A percentile compares a stretch with the other conserved stretches of the same genome.
These are phyloP conservation scores for Drosophila virilis DNA, from an alignment of 1,140 invertebrate genomes.

Conservation along the genomic window DNA sequence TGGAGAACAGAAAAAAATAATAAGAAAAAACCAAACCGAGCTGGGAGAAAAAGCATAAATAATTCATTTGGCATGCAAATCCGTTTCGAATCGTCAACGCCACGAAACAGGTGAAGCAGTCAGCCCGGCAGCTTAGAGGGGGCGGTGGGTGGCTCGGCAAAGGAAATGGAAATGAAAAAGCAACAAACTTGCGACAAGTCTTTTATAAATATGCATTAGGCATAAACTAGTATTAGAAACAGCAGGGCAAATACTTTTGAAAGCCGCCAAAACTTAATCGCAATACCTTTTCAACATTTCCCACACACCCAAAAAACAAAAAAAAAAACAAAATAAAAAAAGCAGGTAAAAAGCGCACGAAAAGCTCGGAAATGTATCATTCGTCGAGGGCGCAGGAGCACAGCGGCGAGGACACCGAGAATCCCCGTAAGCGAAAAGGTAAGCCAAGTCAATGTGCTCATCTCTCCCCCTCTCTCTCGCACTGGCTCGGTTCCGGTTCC, in stretches of 20 bases:
- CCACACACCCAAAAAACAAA: background rate
- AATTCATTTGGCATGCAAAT: slow-evolving; percentile 82
- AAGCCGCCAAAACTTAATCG: slow-evolving; percentile 41
- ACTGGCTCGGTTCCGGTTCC: too few species aligned
- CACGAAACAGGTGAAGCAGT: slow-evolving; percentile 54
- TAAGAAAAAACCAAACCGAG: slow-evolving; percentile 6
- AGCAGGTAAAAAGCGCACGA: slow-evolving; percentile 80
- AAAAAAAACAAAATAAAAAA: slow-evolving; percentile 17
- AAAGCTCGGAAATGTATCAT: slow-evolving; percentile 82
- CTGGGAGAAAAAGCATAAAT: slow-evolving; percentile 65
- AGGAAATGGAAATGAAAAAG: slow-evolving; percentile 48
- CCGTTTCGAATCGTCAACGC: slow-evolving; percentile 79
- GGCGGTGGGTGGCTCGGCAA: background rate
- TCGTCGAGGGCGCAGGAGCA: slow-evolving; percentile 74
- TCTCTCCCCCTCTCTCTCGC: slow-evolving; percentile 2
- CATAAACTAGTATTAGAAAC: slow-evolving; percentile 34
- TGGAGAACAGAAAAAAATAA: slow-evolving; percentile 21
- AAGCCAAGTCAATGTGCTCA: slow-evolving; percentile 52
- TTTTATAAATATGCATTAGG: slow-evolving; percentile 73
- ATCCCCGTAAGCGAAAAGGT: slow-evolving; percentile 83
- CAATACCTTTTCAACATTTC: slow-evolving; percentile 58
- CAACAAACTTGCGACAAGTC: slow-evolving; percentile 57
- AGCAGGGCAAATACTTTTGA: slow-evolving; percentile 40
- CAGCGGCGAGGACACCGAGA: slow-evolving; percentile 77
- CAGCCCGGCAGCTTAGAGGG: background rate